Percentiles rank a stretch among this genome's conserved stretches.
phyloP scores from a whole-genome alignment of 2,888 invertebrate genomes.

The Drosophila bunnanda region DNA sequence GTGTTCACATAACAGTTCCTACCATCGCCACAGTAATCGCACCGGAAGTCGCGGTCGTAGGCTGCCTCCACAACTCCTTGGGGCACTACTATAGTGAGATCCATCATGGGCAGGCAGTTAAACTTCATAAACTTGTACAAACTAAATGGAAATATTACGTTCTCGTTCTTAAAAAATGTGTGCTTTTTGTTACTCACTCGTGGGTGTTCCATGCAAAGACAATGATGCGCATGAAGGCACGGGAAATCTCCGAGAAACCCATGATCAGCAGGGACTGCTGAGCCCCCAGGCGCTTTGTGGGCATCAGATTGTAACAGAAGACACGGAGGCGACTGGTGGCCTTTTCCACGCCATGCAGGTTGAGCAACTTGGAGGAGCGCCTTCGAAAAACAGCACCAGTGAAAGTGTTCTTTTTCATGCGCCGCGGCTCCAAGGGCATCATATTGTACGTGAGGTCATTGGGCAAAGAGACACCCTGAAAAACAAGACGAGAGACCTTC shows the following conservation, averaged over 20 bases:
- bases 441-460: slow-evolving; percentile 73
- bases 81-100: slow-evolving; percentile 68
- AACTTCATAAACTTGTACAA: slow-evolving; percentile 31
- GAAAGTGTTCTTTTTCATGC: slow-evolving; percentile 59
- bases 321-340: slow-evolving; percentile 50
- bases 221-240: slow-evolving; percentile 72
- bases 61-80: slow-evolving; percentile 72
- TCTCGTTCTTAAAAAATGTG: too few species aligned
- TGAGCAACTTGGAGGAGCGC: not conserved
- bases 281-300: slow-evolving; percentile 59
- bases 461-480: slow-evolving; percentile 44
- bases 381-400: slow-evolving; percentile 9
- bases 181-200: slow-evolving; percentile 52
- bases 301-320: slow-evolving; percentile 63
- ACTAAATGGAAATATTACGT: not conserved
- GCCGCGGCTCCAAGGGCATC: slow-evolving; percentile 79
- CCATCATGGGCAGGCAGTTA: slow-evolving; percentile 67
- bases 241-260: slow-evolving; percentile 72
- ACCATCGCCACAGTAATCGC: slow-evolving; percentile 46
- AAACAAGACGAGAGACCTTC: not conserved
- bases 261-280: slow-evolving; percentile 64
- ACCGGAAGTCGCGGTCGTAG: slow-evolving; percentile 62
- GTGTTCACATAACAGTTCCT: slow-evolving; percentile 63
- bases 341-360: slow-evolving; percentile 23
- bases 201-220: slow-evolving; percentile 72